phyloP scores from a whole-genome alignment of 2,113 vertebrate genomes.

The Prionailurus bengalensis region DNA sequence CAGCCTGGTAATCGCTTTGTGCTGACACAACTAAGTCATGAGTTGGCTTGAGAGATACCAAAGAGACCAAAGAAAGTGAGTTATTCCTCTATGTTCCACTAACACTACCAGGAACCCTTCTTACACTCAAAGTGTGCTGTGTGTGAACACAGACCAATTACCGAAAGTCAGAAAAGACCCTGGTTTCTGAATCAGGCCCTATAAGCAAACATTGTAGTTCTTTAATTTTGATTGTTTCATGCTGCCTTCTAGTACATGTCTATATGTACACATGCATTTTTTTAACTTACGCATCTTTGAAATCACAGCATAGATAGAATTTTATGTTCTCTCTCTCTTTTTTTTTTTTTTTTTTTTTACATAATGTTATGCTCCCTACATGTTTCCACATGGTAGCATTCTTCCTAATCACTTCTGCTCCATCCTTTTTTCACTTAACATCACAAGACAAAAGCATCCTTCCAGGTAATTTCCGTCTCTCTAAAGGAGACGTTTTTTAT shows the following conservation, averaged over 20 bases:
- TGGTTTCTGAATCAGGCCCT: constrained; percentile 19
- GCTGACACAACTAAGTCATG: neutral
- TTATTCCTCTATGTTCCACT: constrained; percentile 21
- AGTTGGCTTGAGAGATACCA: neutral
- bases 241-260: neutral
- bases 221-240: neutral
- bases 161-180: constrained; percentile 14
- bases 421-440: neutral
- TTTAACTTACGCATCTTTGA: neutral
- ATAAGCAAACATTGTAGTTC: neutral
- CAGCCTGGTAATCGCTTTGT: neutral
- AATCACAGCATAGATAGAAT: neutral
- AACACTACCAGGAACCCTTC: neutral
- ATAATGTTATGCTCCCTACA: neutral
- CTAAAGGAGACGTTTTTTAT: constrained; percentile 8
- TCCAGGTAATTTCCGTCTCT: neutral
- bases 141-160: neutral
- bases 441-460: neutral
- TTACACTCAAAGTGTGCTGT: neutral
- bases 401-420: neutral
- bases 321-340: neutral
- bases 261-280: neutral
- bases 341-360: neutral
- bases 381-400: neutral
- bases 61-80: constrained; percentile 30